Base-by-base conservation (phyloP, 2,113 vertebrate species). In the Alethe diademata region DNA sequence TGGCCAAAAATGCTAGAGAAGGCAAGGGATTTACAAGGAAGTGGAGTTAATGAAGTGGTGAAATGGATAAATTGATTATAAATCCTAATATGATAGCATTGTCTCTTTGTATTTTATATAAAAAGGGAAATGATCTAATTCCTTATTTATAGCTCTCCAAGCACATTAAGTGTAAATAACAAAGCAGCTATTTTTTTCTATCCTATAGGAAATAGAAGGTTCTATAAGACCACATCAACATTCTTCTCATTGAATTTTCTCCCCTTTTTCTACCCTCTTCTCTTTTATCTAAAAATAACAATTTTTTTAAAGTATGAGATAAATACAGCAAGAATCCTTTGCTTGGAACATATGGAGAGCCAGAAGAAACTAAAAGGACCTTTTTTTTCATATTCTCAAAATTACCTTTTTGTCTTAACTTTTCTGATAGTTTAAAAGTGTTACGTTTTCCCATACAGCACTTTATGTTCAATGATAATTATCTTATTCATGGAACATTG, bases 321-420 rank as follows among this genome's bases (percentile, higher is more conserved):
- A 89, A 60, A 66, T 36, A 74, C 24, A 85, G 48, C 13, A 85
- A 45, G 5, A 25, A 5, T 38, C 20, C 14, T 78, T 93, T 83
- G 31, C 54, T 88, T 88, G 60, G 38, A 86, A 40, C 5, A 57
- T 50, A 70, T 1, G 57, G 19, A 15, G 23, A 91, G 42, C 51
- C 50, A 92, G 64, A 91, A 88, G 23, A 88, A 38, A 70, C 33
- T 36, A 31, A 72, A 85, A 65, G 7, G 28, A 62, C 25, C 1
- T 4, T 48, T 80, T 75, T 86, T 82, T 33, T 64, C 90, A 12
- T 19, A 72, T 51, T 71, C 26, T 74, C 43, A 75, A 93, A 86
- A 33, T 53, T 35, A 92, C 25, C 35, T 93, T 95, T 93, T 67
- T 22, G 53, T 56, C 75, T 53, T 92, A 70, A 76, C 60, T 86